Evolutionary conservation across 2,797 vertebrate genomes (phyloP), one percentile per base, ranked within the genome.

Genomic region (Diglossa cyanea): DNA sequence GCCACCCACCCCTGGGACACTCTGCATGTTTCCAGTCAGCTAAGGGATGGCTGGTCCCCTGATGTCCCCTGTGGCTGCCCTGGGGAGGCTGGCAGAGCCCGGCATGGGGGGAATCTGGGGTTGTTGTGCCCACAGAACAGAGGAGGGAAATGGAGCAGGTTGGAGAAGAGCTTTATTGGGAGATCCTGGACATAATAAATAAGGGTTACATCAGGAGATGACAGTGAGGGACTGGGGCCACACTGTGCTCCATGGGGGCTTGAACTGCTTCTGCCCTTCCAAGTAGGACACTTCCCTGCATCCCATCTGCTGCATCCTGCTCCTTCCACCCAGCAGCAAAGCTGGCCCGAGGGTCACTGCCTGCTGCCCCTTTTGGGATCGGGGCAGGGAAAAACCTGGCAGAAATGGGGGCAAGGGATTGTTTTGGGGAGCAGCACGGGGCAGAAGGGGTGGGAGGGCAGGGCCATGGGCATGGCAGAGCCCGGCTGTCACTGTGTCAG

Each of bases 401-500:
- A 84, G 82, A 72, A 77, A 62, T 1, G 0, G 4, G 33, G 15
- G 15, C 40, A 89, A 91, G 81, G 73, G 72, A 70, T 30, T 2
- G 1, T 81, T 68, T n/a, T 9, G 21, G 62, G 53, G 50, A 77
- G 57, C 2, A 0, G 20, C 4, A 5, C 11, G 26, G 73, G 39
- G 31, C 40, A 71, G 60, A 70, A 37, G 40, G 40, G 11, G 1
- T 12, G 51, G 39, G 61, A 82, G 35, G 28, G 26, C 31, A 40
- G n/a, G 39, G 57, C 67, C 1, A 1, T 70, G 47, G 58, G 33
- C 17, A 17, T 0, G 0, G 54, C 2, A 4, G 45, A 10, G 5
- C 33, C 35, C 0, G 0, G 81, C 24, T 6, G 7, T 99, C 98
- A 99, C 98, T 99, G 99, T 0, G 98, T 98, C 95, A 99, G 95